Percentiles rank a stretch among this genome's conserved stretches.
These are phyloP conservation scores for Emesis furor DNA, from an alignment of 2,888 invertebrate species.

Conservation along the genomic window DNA sequence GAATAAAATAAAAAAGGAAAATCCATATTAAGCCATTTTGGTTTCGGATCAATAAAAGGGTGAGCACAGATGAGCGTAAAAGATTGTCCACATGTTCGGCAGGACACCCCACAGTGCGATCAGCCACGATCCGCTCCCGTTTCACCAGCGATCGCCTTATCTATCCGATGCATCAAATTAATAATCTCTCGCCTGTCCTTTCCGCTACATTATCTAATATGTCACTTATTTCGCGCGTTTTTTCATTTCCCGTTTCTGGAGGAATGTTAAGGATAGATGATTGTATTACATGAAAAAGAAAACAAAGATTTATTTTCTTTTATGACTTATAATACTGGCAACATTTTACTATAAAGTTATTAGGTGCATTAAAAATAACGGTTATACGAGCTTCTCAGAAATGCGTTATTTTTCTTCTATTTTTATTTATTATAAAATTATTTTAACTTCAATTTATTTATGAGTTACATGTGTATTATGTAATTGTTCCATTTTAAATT, in stretches of 20 bases:
- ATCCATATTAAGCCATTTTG: conserved; percentile 8
- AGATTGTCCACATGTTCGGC: conserved; percentile 91
- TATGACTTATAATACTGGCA: too few relatives aligned
- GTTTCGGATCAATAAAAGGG: conserved; percentile 86
- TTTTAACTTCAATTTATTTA: too few relatives aligned
- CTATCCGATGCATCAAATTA: conserved; percentile 86
- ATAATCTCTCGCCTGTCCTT: conserved; percentile 85
- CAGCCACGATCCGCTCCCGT: conserved; percentile 72
- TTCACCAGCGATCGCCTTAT: conserved; percentile 83
- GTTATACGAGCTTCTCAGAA: too few relatives aligned
- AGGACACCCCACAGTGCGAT: conserved; percentile 82
- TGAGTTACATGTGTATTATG: too few relatives aligned
- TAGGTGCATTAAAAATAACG: too few relatives aligned
- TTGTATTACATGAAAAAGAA: not conserved
- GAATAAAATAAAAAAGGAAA: not conserved
- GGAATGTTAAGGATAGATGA: not conserved
- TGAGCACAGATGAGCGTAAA: conserved; percentile 92
- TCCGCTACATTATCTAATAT: conserved; percentile 85
- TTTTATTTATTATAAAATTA: too few relatives aligned
- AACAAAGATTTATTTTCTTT: not conserved
- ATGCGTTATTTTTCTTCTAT: too few relatives aligned
- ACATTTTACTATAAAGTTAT: too few relatives aligned
- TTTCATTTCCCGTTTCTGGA: not conserved
- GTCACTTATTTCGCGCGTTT: conserved; percentile 79
- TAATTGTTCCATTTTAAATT: too few relatives aligned